Evolutionary conservation across 2,797 vertebrate genomes (phyloP), one percentile per base, ranked within the genome.

Genomic region (Scomberomorus guttatus): DNA sequence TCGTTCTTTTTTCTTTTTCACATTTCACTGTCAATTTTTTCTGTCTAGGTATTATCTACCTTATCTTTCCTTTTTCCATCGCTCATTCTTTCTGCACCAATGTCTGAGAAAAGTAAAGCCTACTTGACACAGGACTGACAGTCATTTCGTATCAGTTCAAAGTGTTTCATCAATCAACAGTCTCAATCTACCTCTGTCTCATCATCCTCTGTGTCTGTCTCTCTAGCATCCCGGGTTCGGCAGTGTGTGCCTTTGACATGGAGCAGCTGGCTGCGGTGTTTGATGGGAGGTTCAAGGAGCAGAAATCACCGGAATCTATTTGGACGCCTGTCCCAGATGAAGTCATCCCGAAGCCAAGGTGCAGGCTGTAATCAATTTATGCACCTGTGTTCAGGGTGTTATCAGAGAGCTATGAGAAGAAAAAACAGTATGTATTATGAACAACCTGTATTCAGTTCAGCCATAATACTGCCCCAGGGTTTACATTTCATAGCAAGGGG

Each of bases 211-310:
- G 52, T 71, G 54, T 71, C 50, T 58, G 54, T 87, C 71, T 74
- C 73, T n/a, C 0, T 85, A 99, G 98, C 85, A 99, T 99, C 69
- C 98, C 98, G 0, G 98, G 98, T 69, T 99, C 98, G 0, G 98
- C 98, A 0, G 97, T 99, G 78, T 99, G 98, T 14, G 97, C 97
- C 77, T 99, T 99, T 1, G 98, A 99, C 95, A 98, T 99, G 98
- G 93, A 96, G 63, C 96, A 99, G 56, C 95, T 99, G 90, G 96
- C 97, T 0, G 90, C 95, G 0, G 97, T 96, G 83, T 99, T 99
- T 6, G 97, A 98, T 56, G 98, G 98, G 6, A 96, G 97, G 22
- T 99, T 99, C 91, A 97, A 98, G 27, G 98, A 99, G 90, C 98
- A 99, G 95, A 99, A 98, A 81, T 98, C 97, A 0, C 96, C 98